phyloP scores from a whole-genome alignment of 1,140 invertebrate species.

The Vollenhovia emeryi region DNA sequence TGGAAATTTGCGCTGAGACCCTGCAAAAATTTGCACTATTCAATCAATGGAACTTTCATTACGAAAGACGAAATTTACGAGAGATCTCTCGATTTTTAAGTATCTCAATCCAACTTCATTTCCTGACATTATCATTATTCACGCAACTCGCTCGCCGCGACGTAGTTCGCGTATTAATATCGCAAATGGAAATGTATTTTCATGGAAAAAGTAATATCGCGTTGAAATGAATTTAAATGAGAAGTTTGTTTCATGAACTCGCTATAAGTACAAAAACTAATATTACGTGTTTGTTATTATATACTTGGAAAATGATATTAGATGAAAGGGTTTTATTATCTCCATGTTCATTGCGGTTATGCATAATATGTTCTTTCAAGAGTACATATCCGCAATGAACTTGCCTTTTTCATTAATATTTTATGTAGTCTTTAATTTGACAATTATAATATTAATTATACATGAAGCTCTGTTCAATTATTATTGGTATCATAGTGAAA shows the following conservation, averaged over 20 bases:
- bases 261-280: slow-evolving; percentile 28
- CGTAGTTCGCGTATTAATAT: slow-evolving; percentile 49
- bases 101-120: slow-evolving; percentile 27
- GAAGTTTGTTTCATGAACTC: slow-evolving; percentile 32
- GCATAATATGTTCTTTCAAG: background rate
- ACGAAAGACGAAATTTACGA: slow-evolving; percentile 14
- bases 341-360: background rate
- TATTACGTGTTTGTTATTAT: slow-evolving; percentile 33
- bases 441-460: background rate
- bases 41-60: slow-evolving; percentile 13
- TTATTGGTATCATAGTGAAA: background rate
- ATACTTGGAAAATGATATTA: slow-evolving; percentile 23
- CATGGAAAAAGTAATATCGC: slow-evolving; percentile 44
- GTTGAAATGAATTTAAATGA: slow-evolving; percentile 53
- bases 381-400: too few relatives aligned
- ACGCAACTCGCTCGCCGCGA: slow-evolving; percentile 3
- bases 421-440: background rate
- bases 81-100: slow-evolving; percentile 48
- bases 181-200: slow-evolving; percentile 56
- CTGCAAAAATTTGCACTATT: background rate
- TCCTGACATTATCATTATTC: slow-evolving; percentile 50
- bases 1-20: background rate
- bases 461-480: slow-evolving; percentile 4
- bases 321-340: slow-evolving; percentile 17
- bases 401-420: background rate